Conservation (phyloP, 2,888 invertebrate genomes). For the Lumbricus terrestris region DNA sequence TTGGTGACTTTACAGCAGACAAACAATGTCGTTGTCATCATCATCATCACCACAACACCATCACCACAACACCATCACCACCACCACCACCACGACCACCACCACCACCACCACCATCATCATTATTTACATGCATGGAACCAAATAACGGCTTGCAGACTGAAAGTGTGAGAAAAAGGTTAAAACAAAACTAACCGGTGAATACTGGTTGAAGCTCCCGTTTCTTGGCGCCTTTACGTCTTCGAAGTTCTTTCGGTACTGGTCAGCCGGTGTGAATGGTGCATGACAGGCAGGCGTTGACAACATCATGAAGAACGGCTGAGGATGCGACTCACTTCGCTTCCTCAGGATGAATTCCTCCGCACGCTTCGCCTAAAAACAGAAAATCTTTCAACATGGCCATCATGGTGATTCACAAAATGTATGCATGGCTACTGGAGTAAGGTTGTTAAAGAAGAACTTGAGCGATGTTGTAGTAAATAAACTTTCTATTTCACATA, state of each 20-base stretch:
- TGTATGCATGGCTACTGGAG: not conserved
- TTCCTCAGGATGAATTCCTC: constrained; percentile 44
- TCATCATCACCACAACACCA: too few species aligned
- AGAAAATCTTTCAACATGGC: not conserved
- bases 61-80: too few species aligned
- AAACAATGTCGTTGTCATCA: too few species aligned
- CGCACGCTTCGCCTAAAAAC: constrained; percentile 50
- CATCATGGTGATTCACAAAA: not conserved
- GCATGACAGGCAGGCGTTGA: constrained; percentile 84
- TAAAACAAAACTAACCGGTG: constrained; percentile 46
- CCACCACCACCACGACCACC: too few species aligned
- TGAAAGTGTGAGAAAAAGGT: not conserved
- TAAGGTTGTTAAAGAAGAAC: not conserved
- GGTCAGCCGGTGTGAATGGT: constrained; percentile 78
- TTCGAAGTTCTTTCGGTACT: constrained; percentile 69
- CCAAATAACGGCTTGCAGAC: too few species aligned
- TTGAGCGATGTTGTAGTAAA: not conserved
- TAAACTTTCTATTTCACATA: not conserved
- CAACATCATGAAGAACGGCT: constrained; percentile 80
- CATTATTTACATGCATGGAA: too few species aligned
- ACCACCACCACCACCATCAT: too few species aligned
- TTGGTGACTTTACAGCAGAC: too few species aligned
- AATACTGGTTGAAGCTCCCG: constrained; percentile 65
- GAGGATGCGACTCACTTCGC: not conserved
- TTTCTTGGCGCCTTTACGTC: constrained; percentile 68